Percentiles rank a stretch among this genome's conserved stretches.
phyloP scores from a whole-genome alignment of 1,140 invertebrate species.

The Tribolium madens region DNA sequence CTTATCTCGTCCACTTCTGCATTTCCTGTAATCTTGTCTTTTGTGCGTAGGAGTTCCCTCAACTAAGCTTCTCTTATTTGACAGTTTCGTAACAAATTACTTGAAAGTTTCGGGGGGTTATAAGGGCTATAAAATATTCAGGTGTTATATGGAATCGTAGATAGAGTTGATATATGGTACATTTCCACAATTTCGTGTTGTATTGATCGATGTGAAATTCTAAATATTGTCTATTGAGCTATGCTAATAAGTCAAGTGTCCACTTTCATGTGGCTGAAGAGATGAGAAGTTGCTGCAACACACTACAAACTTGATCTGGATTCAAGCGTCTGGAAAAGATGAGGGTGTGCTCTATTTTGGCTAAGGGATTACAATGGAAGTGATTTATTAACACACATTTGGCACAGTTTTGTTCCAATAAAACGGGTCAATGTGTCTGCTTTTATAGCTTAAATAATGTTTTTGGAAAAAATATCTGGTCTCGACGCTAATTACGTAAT shows the following conservation, averaged over 20 bases:
- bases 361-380: neutral
- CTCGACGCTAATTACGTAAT: neutral
- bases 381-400: conserved; percentile 12
- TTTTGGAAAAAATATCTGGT: neutral
- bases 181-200: conserved; percentile 28
- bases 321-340: conserved; percentile 26
- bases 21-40: neutral
- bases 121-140: conserved; percentile 22
- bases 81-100: conserved; percentile 30
- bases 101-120: conserved; percentile 1
- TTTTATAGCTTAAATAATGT: neutral
- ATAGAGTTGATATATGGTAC: conserved; percentile 13
- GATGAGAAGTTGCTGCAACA: conserved; percentile 1
- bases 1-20: neutral
- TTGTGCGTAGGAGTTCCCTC: conserved; percentile 5
- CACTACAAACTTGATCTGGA: conserved; percentile 3
- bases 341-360: conserved; percentile 7
- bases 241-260: conserved; percentile 6
- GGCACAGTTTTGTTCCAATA: neutral
- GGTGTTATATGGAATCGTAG: conserved; percentile 25
- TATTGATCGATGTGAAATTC: conserved; percentile 16
- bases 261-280: conserved; percentile 3
- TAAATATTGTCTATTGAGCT: conserved; percentile 12
- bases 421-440: conserved; percentile 3
- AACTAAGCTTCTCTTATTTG: conserved; percentile 29